Evolutionary conservation across 2,113 vertebrate species (phyloP).

Genomic region (Hymenochirus boettgeri): DNA sequence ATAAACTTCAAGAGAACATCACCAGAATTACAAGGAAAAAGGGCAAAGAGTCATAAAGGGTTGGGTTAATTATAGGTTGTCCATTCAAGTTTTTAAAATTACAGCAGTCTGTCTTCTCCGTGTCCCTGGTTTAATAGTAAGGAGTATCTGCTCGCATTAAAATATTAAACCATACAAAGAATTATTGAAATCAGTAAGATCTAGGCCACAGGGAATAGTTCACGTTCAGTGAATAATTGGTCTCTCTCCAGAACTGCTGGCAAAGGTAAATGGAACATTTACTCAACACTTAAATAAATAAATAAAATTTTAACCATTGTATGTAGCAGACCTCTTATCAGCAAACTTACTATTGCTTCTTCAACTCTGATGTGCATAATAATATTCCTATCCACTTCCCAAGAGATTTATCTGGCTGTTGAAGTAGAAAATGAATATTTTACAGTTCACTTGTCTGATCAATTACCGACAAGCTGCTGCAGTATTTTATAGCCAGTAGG

Average conservation of each 20-base stretch:
- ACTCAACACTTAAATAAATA: slow-evolving; percentile 55
- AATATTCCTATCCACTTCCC: slow-evolving; percentile 94
- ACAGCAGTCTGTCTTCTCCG: no score
- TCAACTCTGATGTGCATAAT: slow-evolving; percentile 89
- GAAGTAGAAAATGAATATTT: slow-evolving; percentile 99
- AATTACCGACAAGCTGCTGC: slow-evolving; percentile 99
- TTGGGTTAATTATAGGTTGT: no score
- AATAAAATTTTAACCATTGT: slow-evolving; percentile 66
- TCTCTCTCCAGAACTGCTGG: slow-evolving; percentile 57
- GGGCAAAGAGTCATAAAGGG: no score
- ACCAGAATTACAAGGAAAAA: no score
- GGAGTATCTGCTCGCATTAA: no score
- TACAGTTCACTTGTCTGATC: slow-evolving; percentile 99
- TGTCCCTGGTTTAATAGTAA: no score
- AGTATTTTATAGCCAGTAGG: slow-evolving; percentile 87
- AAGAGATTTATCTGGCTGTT: slow-evolving; percentile 98
- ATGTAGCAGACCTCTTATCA: slow-evolving; percentile 82
- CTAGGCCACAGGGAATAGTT: not conserved
- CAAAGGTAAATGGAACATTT: slow-evolving; percentile 60
- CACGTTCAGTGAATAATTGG: not conserved
- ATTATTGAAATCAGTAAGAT: not conserved
- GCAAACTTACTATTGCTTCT: slow-evolving; percentile 76
- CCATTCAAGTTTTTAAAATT: no score
- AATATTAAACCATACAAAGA: not conserved
- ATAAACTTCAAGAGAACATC: no score